phyloP scores from a whole-genome alignment of 2,888 invertebrate species.

The Anagyrus pseudococci region DNA sequence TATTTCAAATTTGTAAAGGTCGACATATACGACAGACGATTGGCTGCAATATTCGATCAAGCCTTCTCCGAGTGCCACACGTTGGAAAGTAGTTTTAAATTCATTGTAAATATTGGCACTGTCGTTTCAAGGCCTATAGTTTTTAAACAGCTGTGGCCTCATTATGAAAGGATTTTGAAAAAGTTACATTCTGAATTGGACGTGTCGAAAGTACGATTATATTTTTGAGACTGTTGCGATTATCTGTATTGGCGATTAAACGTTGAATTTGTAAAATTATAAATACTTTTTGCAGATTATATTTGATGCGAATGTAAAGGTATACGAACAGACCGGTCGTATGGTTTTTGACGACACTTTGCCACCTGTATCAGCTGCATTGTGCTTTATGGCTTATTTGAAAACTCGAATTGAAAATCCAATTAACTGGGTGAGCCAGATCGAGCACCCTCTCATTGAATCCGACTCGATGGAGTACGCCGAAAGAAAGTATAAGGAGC shows the following conservation, averaged over 20 bases:
- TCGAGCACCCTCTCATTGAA: conserved; percentile 70
- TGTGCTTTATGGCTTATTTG: conserved; percentile 77
- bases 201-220: conserved; percentile 65
- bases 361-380: conserved; percentile 77
- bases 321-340: conserved; percentile 34
- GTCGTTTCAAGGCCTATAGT: conserved; percentile 79
- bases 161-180: conserved; percentile 71
- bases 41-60: conserved; percentile 81
- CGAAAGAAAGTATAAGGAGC: conserved; percentile 45
- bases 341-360: conserved; percentile 70
- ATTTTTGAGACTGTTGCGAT: conserved; percentile 2
- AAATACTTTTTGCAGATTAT: conserved; percentile 43
- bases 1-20: conserved; percentile 55
- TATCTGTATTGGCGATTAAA: too few relatives aligned
- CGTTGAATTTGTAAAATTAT: too few relatives aligned
- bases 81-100: conserved; percentile 70
- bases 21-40: conserved; percentile 76
- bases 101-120: conserved; percentile 76
- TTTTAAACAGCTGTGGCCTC: conserved; percentile 72
- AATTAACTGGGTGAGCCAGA: conserved; percentile 68
- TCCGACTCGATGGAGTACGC: conserved; percentile 44
- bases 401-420: conserved; percentile 67
- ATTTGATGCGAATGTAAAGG: conserved; percentile 46
- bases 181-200: conserved; percentile 73
- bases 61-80: conserved; percentile 82